phyloP scores from a whole-genome alignment of 2,888 invertebrate genomes.

The Rhingia campestris region DNA sequence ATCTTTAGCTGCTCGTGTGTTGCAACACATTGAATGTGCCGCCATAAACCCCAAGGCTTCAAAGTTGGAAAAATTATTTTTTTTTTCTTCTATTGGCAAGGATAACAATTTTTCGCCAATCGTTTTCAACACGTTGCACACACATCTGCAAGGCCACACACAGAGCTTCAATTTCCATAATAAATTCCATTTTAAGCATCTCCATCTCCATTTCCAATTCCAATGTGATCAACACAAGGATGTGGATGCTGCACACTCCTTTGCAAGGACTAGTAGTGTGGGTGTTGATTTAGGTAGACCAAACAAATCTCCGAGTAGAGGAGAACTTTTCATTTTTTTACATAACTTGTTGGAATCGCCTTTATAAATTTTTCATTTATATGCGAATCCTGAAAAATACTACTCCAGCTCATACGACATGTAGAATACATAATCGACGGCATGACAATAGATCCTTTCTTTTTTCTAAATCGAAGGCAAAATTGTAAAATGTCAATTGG shows the following conservation, averaged over 20 bases:
- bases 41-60: conserved; percentile 20
- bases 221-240: conserved; percentile 14
- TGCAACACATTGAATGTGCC: conserved; percentile 24
- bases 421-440: not conserved
- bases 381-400: conserved; percentile 52
- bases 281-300: not conserved
- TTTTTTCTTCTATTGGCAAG: too few species aligned
- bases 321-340: not conserved
- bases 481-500: not conserved
- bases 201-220: conserved; percentile 18
- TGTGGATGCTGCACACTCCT: not conserved
- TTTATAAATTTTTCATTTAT: conserved; percentile 62
- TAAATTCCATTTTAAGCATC: conserved; percentile 42
- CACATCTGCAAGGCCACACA: not conserved
- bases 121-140: conserved; percentile 30
- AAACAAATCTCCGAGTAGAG: not conserved
- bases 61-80: not conserved
- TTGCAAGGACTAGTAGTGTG: conserved; percentile 5
- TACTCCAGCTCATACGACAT: conserved; percentile 13
- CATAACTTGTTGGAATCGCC: conserved; percentile 10
- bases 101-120: conserved; percentile 21
- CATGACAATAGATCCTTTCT: conserved; percentile 1
- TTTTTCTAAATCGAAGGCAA: conserved; percentile 6
- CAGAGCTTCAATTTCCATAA: conserved; percentile 43
- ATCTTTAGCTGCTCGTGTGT: not conserved